These are phyloP conservation scores for Meloe dianella DNA, from an alignment of 2,888 invertebrate genomes.

Conservation along the genomic window DNA sequence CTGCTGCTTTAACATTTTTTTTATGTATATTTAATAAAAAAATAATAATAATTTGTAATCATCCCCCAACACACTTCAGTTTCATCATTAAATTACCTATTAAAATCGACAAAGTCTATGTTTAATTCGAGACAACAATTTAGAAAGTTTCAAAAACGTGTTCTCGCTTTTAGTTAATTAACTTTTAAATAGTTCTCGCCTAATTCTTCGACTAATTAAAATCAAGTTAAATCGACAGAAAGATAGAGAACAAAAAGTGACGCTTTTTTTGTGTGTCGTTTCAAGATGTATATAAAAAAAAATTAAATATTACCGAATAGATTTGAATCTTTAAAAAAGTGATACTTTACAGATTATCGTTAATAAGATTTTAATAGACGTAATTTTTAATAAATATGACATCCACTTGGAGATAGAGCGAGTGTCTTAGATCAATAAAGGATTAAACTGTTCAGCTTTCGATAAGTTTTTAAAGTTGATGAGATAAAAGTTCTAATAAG, in stretches of 20 bases:
- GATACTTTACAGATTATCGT: no score
- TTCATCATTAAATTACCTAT: background rate
- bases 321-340: no score
- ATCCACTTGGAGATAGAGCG: background rate
- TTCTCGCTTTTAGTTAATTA: constrained; percentile 10
- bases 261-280: background rate
- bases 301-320: no score
- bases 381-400: background rate
- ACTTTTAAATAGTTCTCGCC: constrained; percentile 10
- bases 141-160: constrained; percentile 5
- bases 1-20: background rate
- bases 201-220: constrained; percentile 6
- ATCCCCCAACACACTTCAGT: background rate
- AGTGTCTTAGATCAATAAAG: background rate
- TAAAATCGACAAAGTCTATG: background rate
- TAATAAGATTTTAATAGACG: no score
- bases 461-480: background rate
- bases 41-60: background rate
- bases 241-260: background rate
- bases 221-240: background rate
- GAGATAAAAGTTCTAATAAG: background rate
- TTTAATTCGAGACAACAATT: background rate
- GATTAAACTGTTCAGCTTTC: background rate
- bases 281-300: background rate
- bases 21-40: background rate